Evolutionary conservation across 2,888 invertebrate species (phyloP), one percentile per base, ranked within the genome.

Genomic region (Hirtodrosophila duncani): DNA sequence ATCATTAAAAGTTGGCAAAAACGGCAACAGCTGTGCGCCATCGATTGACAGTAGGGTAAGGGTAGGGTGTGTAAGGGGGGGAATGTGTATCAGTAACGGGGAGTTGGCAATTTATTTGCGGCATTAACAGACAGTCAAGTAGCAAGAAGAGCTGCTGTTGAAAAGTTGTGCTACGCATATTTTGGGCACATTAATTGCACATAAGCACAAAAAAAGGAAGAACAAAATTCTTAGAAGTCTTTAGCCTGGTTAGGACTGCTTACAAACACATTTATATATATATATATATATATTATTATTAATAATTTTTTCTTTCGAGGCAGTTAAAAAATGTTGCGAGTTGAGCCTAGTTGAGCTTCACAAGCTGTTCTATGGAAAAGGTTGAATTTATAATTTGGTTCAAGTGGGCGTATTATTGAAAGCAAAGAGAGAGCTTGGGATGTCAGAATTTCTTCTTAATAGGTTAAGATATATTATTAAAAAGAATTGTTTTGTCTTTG

Each of bases 1-100:
- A 70, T 70, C 70, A 77, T 77, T 77, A 79, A 78, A 81, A 77
- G 75, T 77, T 77, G 61, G 57, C 57, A 65, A 48, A 62, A n/a
- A 42, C 55, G 60, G 63, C 63, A 65, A 63, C 75, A 77, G 75
- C 70, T 81, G 79, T 56, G 45, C 27, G 55, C 52, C 74, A 75
- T 75, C 62, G 74, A 75, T 75, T 72, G 44, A 45, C 17, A 31
- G 38, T 14, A 8, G 34, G 24, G 18, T 27, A 16, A 30, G 20
- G 18, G 1, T 10, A 11, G 24, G 11, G 30, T 7, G 37, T 16
- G 5, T 26, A 21, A 5, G 11, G 21, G 8, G 21, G 10, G 29
- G 20, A 20, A 13, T 16, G 26, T n/a, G 46, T 18, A 20, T 24
- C 44, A 16, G 33, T 42, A 61, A 27, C 18, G 43, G 21, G 55